Percentiles rank a stretch among this genome's conserved stretches.
phyloP scores from a whole-genome alignment of 2,113 vertebrate genomes.

The Rhodinocichla rosea region DNA sequence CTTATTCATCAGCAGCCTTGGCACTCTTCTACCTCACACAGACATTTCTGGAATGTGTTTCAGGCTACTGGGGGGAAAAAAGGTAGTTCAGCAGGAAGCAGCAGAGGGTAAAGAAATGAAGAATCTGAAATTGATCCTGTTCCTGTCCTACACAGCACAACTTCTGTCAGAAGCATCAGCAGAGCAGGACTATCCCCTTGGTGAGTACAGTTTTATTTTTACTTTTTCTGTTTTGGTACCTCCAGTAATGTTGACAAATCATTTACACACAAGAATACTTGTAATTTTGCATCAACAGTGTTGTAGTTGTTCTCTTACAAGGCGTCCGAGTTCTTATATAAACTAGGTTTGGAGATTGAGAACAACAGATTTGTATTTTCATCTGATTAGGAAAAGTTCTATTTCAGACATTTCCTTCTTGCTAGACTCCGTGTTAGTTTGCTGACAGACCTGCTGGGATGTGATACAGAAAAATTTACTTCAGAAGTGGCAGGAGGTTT shows the following conservation, averaged over 20 bases:
- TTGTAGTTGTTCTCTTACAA: neutral
- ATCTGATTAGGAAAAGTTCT: neutral
- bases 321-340: neutral
- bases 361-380: neutral
- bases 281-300: neutral
- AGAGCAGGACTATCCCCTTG: neutral
- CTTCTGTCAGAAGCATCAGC: neutral
- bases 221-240: neutral
- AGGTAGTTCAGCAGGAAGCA: neutral
- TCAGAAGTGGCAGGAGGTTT: neutral
- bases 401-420: neutral
- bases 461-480: neutral
- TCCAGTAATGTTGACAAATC: neutral
- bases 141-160: neutral
- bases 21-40: neutral
- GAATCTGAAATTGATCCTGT: neutral
- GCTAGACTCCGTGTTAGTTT: neutral
- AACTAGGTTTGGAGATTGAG: neutral
- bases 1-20: constrained; percentile 17
- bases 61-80: neutral
- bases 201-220: neutral
- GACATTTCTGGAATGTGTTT: constrained; percentile 40
- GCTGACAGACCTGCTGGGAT: neutral
- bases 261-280: neutral
- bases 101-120: neutral